phyloP scores from a whole-genome alignment of 2,797 vertebrate species.

The Ptychobarbus kaznakovi region DNA sequence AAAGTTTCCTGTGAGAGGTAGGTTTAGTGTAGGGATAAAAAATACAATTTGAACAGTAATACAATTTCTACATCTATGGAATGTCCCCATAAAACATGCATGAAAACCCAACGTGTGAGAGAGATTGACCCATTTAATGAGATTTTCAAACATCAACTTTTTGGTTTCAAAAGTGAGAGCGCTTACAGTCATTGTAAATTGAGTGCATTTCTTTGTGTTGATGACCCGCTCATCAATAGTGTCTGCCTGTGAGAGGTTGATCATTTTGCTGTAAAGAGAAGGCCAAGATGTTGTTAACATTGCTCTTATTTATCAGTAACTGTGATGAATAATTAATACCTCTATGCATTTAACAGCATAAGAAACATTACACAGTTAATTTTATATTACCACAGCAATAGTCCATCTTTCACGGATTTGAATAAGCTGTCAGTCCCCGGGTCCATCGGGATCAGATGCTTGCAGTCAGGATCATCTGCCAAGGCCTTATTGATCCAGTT shows the following conservation, averaged over 20 bases:
- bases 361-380: neutral
- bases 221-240: conserved; percentile 97
- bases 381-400: conserved; percentile 89
- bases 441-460: conserved; percentile 91
- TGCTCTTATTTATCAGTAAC: neutral
- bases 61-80: too few species aligned
- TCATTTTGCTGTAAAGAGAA: conserved; percentile 90
- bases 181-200: conserved; percentile 95
- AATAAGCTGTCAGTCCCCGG: conserved; percentile 88
- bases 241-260: conserved; percentile 94
- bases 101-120: neutral
- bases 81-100: too few species aligned
- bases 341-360: neutral
- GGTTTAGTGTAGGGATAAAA: too few species aligned
- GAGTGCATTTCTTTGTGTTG: conserved; percentile 93
- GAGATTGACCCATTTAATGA: neutral
- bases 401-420: conserved; percentile 90
- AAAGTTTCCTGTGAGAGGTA: neutral
- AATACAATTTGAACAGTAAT: too few species aligned
- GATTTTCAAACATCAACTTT: neutral
- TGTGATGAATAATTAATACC: neutral
- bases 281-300: neutral
- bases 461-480: conserved; percentile 89
- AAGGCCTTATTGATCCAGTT: conserved; percentile 98
- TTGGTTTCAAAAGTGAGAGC: conserved; percentile 20